Evolutionary conservation across 2,888 invertebrate genomes (phyloP), one percentile per base, ranked within the genome.

Genomic region (Lepidocyrtinus sp.): DNA sequence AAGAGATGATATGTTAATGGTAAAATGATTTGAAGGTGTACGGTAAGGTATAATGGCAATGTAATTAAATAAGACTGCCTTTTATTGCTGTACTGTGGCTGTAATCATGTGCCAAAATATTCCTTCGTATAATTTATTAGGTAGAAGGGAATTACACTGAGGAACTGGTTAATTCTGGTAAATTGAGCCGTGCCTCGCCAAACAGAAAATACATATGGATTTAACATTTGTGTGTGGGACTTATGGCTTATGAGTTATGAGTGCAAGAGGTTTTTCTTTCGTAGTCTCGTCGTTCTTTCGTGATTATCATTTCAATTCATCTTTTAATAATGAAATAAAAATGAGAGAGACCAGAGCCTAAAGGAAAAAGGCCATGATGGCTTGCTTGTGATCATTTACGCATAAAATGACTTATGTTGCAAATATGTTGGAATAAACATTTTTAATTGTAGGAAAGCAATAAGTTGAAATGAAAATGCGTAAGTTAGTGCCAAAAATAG

Each of bases 301-400:
- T 71, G 71, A 62, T 71, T 71, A 71, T 71, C 71, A 62, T 62
- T 61, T 36, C 62, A 71, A 71, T 71, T 71, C 59, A 71, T 71
- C 71, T 26, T 50, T 50, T 50, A 50, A 45, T 22, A 36, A 25
- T 17, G 46, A 27, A 62, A 61, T 61, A 12, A 24, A 59, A 2
- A 59, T 21, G 19, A 45, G 17, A 26, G 59, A 21, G 27, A 27
- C 5, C 5, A 36, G 50, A 17, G 50, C 50, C 50, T 50, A 17
- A 50, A 50, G 50, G 50, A 12, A 50, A 50, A 50, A 50, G 5
- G 50, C 15, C 17, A 50, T 50, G n/a, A 50, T 2, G 36, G 36
- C 36, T 36, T 50, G 50, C 17, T 17, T 50, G 50, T 50, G 50
- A 50, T 50, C 50, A 50, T 50, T 50, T 50, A 50, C 50, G 50